phyloP scores from a whole-genome alignment of 2,888 invertebrate genomes.

The Gastracanthus pulcherrimus region DNA sequence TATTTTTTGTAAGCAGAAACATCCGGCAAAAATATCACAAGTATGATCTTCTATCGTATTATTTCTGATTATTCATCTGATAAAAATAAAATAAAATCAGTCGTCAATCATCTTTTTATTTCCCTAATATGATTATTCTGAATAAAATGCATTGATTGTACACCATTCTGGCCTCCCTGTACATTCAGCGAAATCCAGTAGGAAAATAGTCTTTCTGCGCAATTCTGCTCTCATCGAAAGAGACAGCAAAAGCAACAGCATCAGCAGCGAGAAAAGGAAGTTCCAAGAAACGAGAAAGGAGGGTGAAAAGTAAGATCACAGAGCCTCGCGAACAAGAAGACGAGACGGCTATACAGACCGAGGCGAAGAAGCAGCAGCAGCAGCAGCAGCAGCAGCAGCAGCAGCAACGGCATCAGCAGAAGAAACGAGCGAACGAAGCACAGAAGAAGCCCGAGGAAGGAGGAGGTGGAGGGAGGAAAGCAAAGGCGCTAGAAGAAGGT shows the following conservation, averaged over 20 bases:
- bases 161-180: neutral
- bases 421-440: neutral
- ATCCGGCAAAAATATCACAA: no score
- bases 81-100: neutral
- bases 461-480: neutral
- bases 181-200: constrained; percentile 14
- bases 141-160: constrained; percentile 23
- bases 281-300: neutral
- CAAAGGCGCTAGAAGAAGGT: constrained; percentile 59
- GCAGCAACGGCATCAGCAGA: no score
- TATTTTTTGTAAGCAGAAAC: no score
- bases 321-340: constrained; percentile 26
- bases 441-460: constrained; percentile 25
- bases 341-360: neutral
- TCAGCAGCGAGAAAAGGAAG: constrained; percentile 14
- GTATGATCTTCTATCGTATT: no score
- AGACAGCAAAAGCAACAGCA: neutral
- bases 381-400: no score
- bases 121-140: neutral
- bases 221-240: neutral
- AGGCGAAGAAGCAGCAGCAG: no score
- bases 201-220: constrained; percentile 35
- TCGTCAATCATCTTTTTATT: neutral
- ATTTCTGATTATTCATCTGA: no score
- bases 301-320: constrained; percentile 54